Evolutionary conservation across 2,113 vertebrate genomes (phyloP), one percentile per base, ranked within the genome.

Genomic region (Limnothrissa miodon): DNA sequence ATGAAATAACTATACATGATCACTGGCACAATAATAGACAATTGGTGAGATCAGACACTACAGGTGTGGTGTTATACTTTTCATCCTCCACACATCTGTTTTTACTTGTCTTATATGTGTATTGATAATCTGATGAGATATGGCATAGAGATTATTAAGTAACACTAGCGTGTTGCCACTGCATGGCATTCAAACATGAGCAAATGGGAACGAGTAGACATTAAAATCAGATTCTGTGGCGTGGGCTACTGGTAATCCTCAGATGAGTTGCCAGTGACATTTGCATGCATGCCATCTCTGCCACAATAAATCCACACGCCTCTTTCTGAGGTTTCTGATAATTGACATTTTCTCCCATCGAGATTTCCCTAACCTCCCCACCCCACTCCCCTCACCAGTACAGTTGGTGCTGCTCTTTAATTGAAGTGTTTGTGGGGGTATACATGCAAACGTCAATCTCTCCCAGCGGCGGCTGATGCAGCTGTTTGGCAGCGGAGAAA

Each of bases 341-440:
- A 84, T 78, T 87, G 81, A 74, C 66, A 74, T 74, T 74, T 74
- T 36, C 66, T 5, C 66, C 33, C 4, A 29, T 70, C 62, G 33
- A 13, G 25, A 70, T 29, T 13, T 36, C 33, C 25, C 29, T 66
- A 13, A 0, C 33, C 29, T 21, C 1, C 25, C 4, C 66, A 3
- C 29, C 66, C 66, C 66, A 4, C 66, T 1, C 29, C 36, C 17
- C 29, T 11, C 66, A 42, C 2, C 66, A 5, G 29, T 66, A 25
- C 59, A 1, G n/a, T 1, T 29, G 66, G 3, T 74, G 66, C 33
- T 74, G 66, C 36, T 33, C 66, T 89, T 86, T 89, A 88, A 88
- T 87, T 78, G 82, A 87, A 87, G 80, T 33, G 42, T 83, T 83
- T 83, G 81, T 83, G 78, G 53, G 19, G 83, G 78, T 62, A 39